Evolutionary conservation across 2,797 vertebrate genomes (phyloP).

Genomic region (Acanthurus leucopareius): DNA sequence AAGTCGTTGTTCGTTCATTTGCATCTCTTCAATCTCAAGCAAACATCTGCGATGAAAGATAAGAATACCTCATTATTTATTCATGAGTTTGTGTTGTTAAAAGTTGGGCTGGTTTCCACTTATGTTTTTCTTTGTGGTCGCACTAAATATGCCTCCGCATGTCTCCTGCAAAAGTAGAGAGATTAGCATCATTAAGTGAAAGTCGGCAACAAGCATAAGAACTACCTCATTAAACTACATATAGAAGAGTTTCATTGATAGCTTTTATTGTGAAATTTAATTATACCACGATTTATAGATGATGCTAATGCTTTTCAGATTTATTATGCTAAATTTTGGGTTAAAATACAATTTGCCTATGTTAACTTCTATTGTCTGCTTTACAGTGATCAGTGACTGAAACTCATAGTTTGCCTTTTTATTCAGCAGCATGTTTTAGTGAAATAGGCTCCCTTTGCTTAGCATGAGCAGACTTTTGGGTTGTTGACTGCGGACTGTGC

Average conservation of each 20-base stretch:
- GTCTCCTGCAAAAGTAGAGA: slow-evolving; percentile 30
- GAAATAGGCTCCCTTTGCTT: slow-evolving; percentile 25
- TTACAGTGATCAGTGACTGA: background rate
- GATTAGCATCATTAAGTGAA: slow-evolving; percentile 8
- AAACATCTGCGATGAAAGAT: background rate
- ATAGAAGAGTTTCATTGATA: background rate
- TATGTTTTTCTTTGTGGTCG: background rate
- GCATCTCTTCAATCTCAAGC: slow-evolving; percentile 1
- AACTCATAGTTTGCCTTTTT: slow-evolving; percentile 1
- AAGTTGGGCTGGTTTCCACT: slow-evolving; percentile 50
- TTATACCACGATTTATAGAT: background rate
- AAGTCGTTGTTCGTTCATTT: background rate
- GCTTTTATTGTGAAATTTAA: slow-evolving; percentile 1
- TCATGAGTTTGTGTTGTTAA: slow-evolving; percentile 42
- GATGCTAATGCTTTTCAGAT: background rate
- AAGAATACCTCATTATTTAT: slow-evolving; percentile 46
- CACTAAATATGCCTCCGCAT: background rate
- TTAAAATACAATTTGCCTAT: background rate
- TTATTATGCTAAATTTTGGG: background rate
- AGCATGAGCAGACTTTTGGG: slow-evolving; percentile 52
- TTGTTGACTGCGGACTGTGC: slow-evolving; percentile 58
- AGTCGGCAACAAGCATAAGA: slow-evolving; percentile 4
- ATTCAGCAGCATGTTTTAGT: slow-evolving; percentile 6
- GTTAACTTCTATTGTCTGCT: background rate
- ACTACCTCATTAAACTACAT: background rate